A percentile compares a stretch with the other conserved stretches of the same genome.
phyloP scores from a whole-genome alignment of 2,113 vertebrate genomes.

The Circaetus gallicus region DNA sequence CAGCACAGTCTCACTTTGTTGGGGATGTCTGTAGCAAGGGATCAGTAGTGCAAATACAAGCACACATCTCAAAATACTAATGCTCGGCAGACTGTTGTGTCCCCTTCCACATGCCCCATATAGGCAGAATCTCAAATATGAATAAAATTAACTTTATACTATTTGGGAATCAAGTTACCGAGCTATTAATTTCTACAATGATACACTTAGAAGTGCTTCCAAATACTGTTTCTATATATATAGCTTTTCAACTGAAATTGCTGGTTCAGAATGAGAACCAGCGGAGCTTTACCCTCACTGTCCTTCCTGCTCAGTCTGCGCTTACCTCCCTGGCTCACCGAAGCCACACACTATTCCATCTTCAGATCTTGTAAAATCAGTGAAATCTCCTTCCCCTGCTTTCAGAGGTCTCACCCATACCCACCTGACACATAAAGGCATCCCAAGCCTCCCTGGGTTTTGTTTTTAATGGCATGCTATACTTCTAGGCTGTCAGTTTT shows the following conservation, averaged over 20 bases:
- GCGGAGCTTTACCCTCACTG: background rate
- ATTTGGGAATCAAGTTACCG: background rate
- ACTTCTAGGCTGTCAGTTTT: background rate
- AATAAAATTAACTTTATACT: background rate
- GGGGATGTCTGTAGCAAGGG: background rate
- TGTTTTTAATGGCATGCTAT: background rate
- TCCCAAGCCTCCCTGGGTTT: background rate
- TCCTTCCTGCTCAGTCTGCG: background rate
- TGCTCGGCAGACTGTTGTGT: background rate
- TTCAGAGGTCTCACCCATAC: background rate
- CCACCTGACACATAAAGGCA: background rate
- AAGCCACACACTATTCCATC: background rate
- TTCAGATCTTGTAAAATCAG: background rate
- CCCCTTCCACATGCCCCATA: background rate
- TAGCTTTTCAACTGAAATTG: background rate
- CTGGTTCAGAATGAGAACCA: background rate
- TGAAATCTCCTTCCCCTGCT: background rate
- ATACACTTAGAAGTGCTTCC: background rate
- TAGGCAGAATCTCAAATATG: background rate
- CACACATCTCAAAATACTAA: background rate
- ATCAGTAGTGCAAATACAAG: background rate
- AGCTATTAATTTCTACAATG: constrained; percentile 19
- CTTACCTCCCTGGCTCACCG: background rate
- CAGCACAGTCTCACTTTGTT: background rate
- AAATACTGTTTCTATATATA: background rate